Conservation (phyloP, 2,113 vertebrate genomes). For the Tachuris rubrigastra region DNA sequence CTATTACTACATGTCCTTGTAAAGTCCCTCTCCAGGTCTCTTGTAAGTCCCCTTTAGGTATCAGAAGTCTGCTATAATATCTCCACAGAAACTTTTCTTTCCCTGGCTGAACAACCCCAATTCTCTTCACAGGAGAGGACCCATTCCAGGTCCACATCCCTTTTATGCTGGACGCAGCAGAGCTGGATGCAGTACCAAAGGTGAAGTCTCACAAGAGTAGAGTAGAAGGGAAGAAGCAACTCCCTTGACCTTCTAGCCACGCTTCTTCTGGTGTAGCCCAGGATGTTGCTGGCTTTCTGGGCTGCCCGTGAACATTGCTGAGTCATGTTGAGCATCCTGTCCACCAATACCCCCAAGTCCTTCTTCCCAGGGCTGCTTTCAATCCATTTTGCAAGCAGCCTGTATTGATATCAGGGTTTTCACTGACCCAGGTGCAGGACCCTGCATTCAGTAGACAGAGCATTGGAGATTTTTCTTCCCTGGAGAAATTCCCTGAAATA, state of each 20-base stretch:
- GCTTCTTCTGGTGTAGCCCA: background rate
- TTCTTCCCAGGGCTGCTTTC: background rate
- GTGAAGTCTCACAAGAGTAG: background rate
- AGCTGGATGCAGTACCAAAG: background rate
- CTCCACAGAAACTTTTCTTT: background rate
- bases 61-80: background rate
- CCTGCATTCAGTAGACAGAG: background rate
- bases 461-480: background rate
- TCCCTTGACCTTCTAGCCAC: background rate
- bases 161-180: background rate
- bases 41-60: background rate
- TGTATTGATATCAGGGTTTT: background rate
- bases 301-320: background rate
- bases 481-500: background rate
- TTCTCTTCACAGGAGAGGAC: background rate
- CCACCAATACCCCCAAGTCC: background rate
- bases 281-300: background rate
- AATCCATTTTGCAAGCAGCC: background rate
- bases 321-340: background rate
- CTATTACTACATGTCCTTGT: background rate
- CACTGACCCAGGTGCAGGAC: accelerated
- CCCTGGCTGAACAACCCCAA: background rate
- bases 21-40: background rate
- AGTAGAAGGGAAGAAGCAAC: background rate
- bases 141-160: background rate